Evolutionary conservation across 2,888 invertebrate genomes (phyloP).

Genomic region (Geotrupes spiniger): DNA sequence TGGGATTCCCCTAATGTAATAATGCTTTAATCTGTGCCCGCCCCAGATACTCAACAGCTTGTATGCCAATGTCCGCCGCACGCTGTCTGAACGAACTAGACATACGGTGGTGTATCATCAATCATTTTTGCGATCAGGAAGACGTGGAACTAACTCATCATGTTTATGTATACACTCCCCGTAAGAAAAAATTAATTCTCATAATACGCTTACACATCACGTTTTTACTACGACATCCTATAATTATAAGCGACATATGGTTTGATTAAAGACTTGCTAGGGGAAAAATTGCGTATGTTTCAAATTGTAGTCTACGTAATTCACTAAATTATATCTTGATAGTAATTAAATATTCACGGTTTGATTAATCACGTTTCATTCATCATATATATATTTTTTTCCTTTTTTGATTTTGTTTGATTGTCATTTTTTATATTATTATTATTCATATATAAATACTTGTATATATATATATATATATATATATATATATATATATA

Average conservation of each 20-base stretch:
- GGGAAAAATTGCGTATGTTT: neutral
- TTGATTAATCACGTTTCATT: no score
- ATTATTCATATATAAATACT: no score
- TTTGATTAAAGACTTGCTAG: neutral
- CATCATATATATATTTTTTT: no score
- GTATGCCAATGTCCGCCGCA: conserved; percentile 41
- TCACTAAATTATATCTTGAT: no score
- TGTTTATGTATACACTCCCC: conserved; percentile 32
- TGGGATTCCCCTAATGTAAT: conserved; percentile 45
- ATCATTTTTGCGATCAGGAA: conserved; percentile 44
- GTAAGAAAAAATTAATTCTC: conserved; percentile 24
- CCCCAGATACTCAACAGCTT: conserved; percentile 41
- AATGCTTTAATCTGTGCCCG: conserved; percentile 45
- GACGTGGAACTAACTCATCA: conserved; percentile 36
- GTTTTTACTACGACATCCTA: conserved; percentile 10
- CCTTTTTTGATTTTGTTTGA: no score
- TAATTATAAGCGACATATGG: conserved; percentile 1
- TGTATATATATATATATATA: no score
- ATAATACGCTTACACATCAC: conserved; percentile 15
- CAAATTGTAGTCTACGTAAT: neutral
- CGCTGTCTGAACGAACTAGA: conserved; percentile 38
- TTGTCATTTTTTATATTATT: no score
- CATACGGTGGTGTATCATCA: conserved; percentile 43
- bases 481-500: no score
- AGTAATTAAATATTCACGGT: no score